These are phyloP conservation scores for Hippotragus niger DNA, from an alignment of 2,113 vertebrate species.

Conservation along the genomic window DNA sequence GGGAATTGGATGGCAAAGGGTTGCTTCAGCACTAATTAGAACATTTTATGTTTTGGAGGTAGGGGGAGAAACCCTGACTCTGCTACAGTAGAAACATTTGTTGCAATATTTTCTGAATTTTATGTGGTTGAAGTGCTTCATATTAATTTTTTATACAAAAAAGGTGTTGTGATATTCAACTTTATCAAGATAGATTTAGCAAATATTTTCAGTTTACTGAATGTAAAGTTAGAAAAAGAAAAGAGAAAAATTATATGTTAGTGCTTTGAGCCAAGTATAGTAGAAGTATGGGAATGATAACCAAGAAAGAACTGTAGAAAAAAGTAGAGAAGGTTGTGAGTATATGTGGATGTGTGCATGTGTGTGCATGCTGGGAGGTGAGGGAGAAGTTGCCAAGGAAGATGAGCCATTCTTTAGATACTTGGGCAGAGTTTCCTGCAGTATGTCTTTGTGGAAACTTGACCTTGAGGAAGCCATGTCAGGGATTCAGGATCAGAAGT, in stretches of 20 bases:
- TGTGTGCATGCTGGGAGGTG: background rate
- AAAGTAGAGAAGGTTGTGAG: background rate
- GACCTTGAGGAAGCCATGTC: background rate
- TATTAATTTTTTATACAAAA: background rate
- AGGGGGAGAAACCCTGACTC: background rate
- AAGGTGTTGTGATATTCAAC: background rate
- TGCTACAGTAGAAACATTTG: background rate
- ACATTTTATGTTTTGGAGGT: background rate
- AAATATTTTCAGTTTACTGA: background rate
- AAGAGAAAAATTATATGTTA: background rate
- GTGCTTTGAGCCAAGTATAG: background rate
- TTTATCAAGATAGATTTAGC: background rate
- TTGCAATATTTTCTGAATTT: background rate
- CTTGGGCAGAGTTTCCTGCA: background rate
- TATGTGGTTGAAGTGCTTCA: background rate
- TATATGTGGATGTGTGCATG: background rate
- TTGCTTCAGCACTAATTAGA: background rate
- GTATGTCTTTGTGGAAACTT: background rate
- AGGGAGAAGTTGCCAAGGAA: background rate
- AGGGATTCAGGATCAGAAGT: background rate
- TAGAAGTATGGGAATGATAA: background rate
- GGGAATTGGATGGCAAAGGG: background rate
- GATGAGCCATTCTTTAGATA: background rate
- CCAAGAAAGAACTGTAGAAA: background rate
- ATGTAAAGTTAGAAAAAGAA: background rate